Conservation (phyloP, 1,140 invertebrate genomes). For the Panagrolaimus sp. region DNA sequence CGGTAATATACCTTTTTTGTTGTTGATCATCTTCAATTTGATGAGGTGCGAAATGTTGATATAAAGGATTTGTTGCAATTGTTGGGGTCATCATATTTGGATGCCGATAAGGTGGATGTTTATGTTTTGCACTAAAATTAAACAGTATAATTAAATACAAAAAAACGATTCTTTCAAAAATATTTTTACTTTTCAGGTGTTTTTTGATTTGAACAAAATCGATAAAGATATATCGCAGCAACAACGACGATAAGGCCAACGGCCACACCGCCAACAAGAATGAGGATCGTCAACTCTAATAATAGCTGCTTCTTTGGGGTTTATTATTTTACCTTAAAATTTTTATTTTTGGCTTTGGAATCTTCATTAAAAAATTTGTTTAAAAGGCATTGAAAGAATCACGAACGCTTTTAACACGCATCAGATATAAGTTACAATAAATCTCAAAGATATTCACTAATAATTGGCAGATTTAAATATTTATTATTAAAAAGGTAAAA, state of each 20-base stretch:
- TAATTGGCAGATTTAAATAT: too few relatives aligned
- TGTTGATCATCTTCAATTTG: background rate
- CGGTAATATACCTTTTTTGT: background rate
- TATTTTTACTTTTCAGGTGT: background rate
- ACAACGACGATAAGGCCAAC: conserved; percentile 10
- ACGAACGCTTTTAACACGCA: too few relatives aligned
- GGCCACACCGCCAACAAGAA: conserved; percentile 9
- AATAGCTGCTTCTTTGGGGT: background rate
- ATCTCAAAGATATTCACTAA: too few relatives aligned
- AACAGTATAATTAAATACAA: background rate
- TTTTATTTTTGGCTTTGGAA: too few relatives aligned
- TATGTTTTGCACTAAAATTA: background rate
- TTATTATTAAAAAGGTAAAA: too few relatives aligned
- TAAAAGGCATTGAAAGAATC: too few relatives aligned
- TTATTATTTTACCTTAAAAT: too few relatives aligned
- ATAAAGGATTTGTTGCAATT: conserved; percentile 7
- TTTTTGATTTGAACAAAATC: conserved; percentile 10
- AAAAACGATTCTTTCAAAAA: too few relatives aligned
- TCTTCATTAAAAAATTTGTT: too few relatives aligned
- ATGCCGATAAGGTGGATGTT: background rate
- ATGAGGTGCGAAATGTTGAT: conserved; percentile 11
- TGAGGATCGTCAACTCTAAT: conserved; percentile 14
- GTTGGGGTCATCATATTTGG: conserved; percentile 1
- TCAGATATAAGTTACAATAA: too few relatives aligned
- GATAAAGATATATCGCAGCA: background rate